phyloP scores from a whole-genome alignment of 2,797 vertebrate genomes.

The Eurystomus glaucurus region DNA sequence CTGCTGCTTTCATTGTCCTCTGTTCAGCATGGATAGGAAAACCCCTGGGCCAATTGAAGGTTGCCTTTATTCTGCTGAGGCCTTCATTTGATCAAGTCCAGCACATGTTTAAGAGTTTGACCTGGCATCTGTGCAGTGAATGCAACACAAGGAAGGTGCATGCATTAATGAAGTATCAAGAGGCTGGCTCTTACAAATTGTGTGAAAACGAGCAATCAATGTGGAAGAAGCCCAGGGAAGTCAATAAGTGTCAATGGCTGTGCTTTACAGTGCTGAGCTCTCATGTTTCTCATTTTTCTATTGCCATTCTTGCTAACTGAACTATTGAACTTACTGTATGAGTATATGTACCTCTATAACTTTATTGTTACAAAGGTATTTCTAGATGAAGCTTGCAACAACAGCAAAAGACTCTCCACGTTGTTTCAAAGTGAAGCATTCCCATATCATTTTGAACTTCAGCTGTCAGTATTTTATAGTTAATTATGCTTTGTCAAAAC shows the following conservation, averaged over 20 bases:
- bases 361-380: neutral
- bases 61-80: neutral
- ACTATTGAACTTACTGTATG: neutral
- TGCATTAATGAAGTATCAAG: neutral
- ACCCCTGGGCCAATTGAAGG: neutral
- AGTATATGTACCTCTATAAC: neutral
- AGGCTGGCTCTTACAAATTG: neutral
- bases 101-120: neutral
- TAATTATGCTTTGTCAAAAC: neutral
- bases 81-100: neutral
- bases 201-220: neutral
- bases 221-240: neutral
- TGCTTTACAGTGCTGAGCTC: neutral
- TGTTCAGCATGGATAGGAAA: neutral
- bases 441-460: neutral
- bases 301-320: neutral
- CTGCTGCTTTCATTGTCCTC: rapidly evolving
- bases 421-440: neutral
- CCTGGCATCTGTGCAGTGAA: neutral
- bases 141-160: rapidly evolving
- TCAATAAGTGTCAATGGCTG: neutral
- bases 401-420: neutral
- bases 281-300: neutral
- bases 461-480: neutral
- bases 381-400: neutral